These are phyloP conservation scores for Silurus lanzhouensis DNA, from an alignment of 2,797 vertebrate genomes.

Conservation along the genomic window DNA sequence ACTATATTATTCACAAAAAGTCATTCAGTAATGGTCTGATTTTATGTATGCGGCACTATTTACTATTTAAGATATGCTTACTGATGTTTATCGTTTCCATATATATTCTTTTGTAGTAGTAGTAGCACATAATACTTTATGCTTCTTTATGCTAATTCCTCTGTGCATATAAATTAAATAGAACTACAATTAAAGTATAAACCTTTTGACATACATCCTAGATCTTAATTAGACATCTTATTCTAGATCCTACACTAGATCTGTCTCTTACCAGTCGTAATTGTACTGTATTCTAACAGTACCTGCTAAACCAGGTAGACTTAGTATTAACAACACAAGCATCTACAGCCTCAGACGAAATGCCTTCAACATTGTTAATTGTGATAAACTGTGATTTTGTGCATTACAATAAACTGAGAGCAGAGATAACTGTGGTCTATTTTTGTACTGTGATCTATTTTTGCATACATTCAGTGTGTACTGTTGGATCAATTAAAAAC, in stretches of 20 bases:
- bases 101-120: no score
- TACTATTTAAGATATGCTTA: no score
- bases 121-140: no score
- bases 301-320: not conserved
- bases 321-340: not conserved
- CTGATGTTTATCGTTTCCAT: no score
- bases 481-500: not conserved
- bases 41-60: not conserved
- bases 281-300: not conserved
- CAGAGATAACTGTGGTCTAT: not conserved
- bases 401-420: not conserved
- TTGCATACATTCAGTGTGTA: not conserved
- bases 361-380: not conserved
- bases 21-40: not conserved
- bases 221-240: no score
- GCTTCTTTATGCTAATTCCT: no score
- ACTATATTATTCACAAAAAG: not conserved
- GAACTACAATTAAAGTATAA: no score
- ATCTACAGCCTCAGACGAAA: slow-evolving; percentile 1
- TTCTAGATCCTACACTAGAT: no score
- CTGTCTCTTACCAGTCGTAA: not conserved
- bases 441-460: not conserved
- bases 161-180: no score
- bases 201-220: not conserved
- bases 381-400: not conserved